Percentiles rank a stretch among this genome's conserved stretches.
phyloP scores from a whole-genome alignment of 2,797 vertebrate species.

The Ctenopoma kingsleyae region DNA sequence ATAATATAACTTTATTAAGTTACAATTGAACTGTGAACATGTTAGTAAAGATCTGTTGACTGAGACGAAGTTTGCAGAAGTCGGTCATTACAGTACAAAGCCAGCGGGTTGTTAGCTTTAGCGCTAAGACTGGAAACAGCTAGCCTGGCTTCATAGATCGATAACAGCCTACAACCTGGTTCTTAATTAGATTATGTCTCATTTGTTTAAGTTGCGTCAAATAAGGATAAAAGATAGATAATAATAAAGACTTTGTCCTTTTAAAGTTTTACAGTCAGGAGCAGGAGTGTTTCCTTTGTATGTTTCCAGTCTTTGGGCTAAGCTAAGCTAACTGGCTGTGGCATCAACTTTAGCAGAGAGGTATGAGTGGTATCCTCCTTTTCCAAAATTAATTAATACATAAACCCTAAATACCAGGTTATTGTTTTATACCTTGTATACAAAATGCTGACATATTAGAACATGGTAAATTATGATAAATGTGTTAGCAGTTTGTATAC shows the following conservation, averaged over 20 bases:
- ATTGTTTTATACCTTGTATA: not conserved
- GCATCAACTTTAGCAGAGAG: not conserved
- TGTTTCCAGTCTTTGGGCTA: not conserved
- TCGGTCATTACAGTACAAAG: not conserved
- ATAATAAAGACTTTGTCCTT: no score
- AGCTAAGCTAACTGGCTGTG: not conserved
- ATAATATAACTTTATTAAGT: no score
- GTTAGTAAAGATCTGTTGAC: not conserved
- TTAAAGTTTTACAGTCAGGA: not conserved
- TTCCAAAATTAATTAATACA: not conserved
- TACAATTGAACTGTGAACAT: no score
- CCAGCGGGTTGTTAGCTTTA: no score
- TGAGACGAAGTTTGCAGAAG: not conserved
- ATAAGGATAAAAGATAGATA: not conserved
- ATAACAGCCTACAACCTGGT: not conserved
- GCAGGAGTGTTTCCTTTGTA: not conserved
- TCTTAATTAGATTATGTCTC: not conserved
- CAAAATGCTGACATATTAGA: no score
- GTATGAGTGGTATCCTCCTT: not conserved
- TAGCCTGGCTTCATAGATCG: not conserved
- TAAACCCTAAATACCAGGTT: not conserved
- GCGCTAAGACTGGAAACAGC: not conserved
- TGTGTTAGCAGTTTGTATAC: not conserved
- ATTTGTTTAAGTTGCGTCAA: not conserved
- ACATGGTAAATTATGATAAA: not conserved